Evolutionary conservation across 2,797 vertebrate species (phyloP), one percentile per base, ranked within the genome.

Genomic region (Fundulus diaphanus): DNA sequence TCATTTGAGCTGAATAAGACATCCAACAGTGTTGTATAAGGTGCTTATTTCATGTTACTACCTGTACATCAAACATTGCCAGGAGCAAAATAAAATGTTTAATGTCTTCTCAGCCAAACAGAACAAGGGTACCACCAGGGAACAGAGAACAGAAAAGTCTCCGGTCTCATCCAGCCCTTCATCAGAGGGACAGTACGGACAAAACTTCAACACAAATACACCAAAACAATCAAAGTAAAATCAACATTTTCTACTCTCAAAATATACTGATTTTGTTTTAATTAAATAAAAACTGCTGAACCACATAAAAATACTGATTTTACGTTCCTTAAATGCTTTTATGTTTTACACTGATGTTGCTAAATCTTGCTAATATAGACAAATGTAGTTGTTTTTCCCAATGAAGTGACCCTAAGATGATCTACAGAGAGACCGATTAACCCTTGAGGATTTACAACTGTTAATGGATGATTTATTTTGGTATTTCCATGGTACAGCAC

Each of bases 81-180:
- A 49, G 51, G 27, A 63, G 24, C 8, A 16, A 2, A 48, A 52
- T 33, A 8, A 71, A 74, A 46, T 65, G 46, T 20, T 69, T 52
- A 0, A 65, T 83, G 51, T 83, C 73, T 87, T 80, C 12, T 31
- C 78, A 90, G 92, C 85, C 20, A 88, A 89, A 87, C 76, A 79
- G 77, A 76, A 9, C 70, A 87, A 77, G 83, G 40, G 61, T 5
- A 3, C 29, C 3, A 22, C 56, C 33, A 89, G 56, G 70, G 84
- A 90, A 9, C 73, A 67, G 59, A 79, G 70, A 68, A 91, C 73
- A 78, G 74, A 87, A 46, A 82, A 78, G 69, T 63, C 35, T 12
- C 31, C 13, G 3, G 15, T 7, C 33, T n/a, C 16, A 0, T n/a
- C 65, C 22, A 12, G 27, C 5, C 42, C 61, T 20, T 33, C 76